Evolutionary conservation across 1,140 invertebrate genomes (phyloP), one percentile per base, ranked within the genome.

Genomic region (Lithobius niger): DNA sequence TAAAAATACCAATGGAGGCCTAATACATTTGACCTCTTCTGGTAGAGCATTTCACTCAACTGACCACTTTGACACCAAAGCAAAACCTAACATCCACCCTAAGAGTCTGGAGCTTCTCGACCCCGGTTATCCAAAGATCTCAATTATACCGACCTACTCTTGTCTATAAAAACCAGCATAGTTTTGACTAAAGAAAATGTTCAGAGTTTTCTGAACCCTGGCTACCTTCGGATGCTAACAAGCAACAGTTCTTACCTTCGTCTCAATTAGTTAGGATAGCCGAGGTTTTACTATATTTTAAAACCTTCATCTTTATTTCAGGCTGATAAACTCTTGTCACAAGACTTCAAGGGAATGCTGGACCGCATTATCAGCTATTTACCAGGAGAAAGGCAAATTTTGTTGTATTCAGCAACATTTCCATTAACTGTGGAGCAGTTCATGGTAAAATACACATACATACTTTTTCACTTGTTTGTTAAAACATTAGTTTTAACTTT

Each of bases 301-400:
- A 10, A 10, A 10, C n/a, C 6, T 36, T 36, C n/a, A 10, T 10
- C n/a, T 36, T 36, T 36, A 36, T 36, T 36, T 36, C 60, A 77
- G 79, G 96, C 96, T 61, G 96, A 99, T 73, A 99, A 99, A 75
- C 79, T 99, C 60, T 78, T 99, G 52, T 97, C 94, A 59, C 93
- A 97, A 79, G 96, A 99, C 77, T 99, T 99, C 71, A 95, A 97
- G 74, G 92, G 93, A 67, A 96, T 98, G 88, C 77, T 97, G 65
- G 94, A 98, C 77, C 87, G 86, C 74, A 87, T 98, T 62, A 97
- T 99, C 73, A 80, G 82, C 63, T 83, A 84, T 77, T 78, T 99
- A 74, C 96, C 97, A 57, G 78, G 81, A 65, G 87, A 95, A 74
- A 81, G 95, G 74, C 97, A 99, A 74, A 97, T 99, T 68, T 78